Evolutionary conservation across 2,888 invertebrate genomes (phyloP).

Genomic region (Ophion ventricosus): DNA sequence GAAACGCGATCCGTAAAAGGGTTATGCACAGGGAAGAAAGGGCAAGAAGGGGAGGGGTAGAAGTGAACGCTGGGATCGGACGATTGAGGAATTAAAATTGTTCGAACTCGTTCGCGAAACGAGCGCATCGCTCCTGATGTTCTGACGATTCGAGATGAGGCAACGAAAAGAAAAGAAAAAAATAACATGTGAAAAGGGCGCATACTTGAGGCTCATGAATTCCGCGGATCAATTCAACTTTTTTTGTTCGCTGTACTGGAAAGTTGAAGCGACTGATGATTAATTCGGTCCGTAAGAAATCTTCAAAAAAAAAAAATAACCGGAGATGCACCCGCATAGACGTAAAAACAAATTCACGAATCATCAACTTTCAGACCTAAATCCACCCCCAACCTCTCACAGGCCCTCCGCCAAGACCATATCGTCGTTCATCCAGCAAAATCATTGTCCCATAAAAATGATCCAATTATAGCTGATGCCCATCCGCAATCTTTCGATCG

Average conservation of each 20-base stretch:
- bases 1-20: slow-evolving; percentile 61
- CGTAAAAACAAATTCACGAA: not conserved
- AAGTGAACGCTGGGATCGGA: slow-evolving; percentile 60
- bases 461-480: slow-evolving; percentile 77
- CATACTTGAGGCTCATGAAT: slow-evolving; percentile 9
- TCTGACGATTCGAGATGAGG: slow-evolving; percentile 16
- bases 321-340: no score
- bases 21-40: slow-evolving; percentile 33
- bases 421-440: not conserved
- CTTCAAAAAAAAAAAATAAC: no score
- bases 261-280: no score
- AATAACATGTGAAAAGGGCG: slow-evolving; percentile 1
- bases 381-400: slow-evolving; percentile 4
- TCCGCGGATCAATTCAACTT: not conserved
- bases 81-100: slow-evolving; percentile 81
- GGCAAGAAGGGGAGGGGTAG: slow-evolving; percentile 12
- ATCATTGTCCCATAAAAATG: slow-evolving; percentile 81
- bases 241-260: not conserved
- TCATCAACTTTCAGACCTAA: not conserved
- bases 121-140: slow-evolving; percentile 58
- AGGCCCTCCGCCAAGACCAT: slow-evolving; percentile 9
- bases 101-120: slow-evolving; percentile 69
- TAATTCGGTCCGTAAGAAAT: no score
- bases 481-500: slow-evolving; percentile 76
- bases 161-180: slow-evolving; percentile 36